A percentile compares a stretch with the other conserved stretches of the same genome.
Conservation (phyloP, 2,888 invertebrate species). For the Acheta domesticus region DNA sequence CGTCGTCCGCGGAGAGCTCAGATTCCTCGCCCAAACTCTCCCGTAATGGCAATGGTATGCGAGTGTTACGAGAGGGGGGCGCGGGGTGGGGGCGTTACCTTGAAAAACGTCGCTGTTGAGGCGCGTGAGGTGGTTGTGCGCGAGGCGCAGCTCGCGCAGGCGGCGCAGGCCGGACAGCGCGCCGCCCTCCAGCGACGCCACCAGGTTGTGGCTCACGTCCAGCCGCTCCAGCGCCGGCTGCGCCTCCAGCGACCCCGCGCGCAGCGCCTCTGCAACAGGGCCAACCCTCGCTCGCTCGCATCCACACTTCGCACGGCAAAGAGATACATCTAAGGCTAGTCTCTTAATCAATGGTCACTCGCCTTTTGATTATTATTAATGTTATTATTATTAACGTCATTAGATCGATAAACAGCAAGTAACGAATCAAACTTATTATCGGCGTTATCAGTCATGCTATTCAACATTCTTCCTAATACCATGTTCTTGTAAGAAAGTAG, state of each 20-base stretch:
- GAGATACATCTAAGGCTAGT: neutral
- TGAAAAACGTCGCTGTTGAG: conserved; percentile 83
- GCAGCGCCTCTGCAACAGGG: conserved; percentile 59
- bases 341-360: too few relatives aligned
- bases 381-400: too few relatives aligned
- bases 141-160: conserved; percentile 67
- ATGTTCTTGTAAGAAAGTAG: too few relatives aligned
- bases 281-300: conserved; percentile 29
- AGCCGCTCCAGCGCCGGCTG: conserved; percentile 69
- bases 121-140: conserved; percentile 72
- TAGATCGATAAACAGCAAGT: too few relatives aligned
- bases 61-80: too few relatives aligned
- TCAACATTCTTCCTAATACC: too few relatives aligned
- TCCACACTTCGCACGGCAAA: neutral
- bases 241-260: conserved; percentile 65
- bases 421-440: too few relatives aligned
- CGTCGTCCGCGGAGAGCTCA: too few relatives aligned
- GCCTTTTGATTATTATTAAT: too few relatives aligned
- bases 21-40: too few relatives aligned
- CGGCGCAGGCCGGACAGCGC: conserved; percentile 66
- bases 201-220: conserved; percentile 74
- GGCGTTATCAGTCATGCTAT: too few relatives aligned
- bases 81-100: conserved; percentile 44
- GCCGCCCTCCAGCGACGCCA: conserved; percentile 70
- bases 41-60: too few relatives aligned